phyloP scores from a whole-genome alignment of 2,113 vertebrate species.

The Okapia johnstoni region DNA sequence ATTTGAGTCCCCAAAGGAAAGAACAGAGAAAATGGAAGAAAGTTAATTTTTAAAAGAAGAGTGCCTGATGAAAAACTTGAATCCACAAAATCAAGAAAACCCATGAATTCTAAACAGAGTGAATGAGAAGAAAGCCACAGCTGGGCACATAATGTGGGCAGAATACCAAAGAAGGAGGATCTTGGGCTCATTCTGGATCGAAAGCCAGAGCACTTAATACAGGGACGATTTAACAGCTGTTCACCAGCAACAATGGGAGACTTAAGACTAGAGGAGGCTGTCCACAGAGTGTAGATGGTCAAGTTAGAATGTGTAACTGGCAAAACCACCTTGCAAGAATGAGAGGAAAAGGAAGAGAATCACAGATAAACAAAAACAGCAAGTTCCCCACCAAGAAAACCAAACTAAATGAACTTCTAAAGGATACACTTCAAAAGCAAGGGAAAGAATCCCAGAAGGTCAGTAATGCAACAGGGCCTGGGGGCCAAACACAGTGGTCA shows the following conservation, averaged over 20 bases:
- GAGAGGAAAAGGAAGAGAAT: background rate
- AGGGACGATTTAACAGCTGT: background rate
- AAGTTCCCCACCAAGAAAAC: background rate
- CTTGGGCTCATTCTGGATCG: background rate
- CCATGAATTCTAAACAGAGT: background rate
- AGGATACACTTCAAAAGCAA: background rate
- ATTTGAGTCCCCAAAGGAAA: background rate
- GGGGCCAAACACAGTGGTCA: background rate
- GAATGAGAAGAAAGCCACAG: background rate
- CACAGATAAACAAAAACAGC: background rate
- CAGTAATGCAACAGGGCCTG: background rate
- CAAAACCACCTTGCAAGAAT: background rate
- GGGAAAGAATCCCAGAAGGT: background rate
- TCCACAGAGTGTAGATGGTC: background rate
- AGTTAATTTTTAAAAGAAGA: background rate
- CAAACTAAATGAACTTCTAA: background rate
- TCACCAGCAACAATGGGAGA: background rate
- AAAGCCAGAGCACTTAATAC: background rate
- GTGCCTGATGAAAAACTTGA: background rate
- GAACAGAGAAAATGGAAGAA: background rate
- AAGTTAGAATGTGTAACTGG: background rate
- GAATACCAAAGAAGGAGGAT: background rate
- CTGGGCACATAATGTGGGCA: background rate
- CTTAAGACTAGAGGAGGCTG: background rate
- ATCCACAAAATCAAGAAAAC: background rate